These are phyloP conservation scores for Clarias platycephalus DNA, from an alignment of 2,797 vertebrate genomes.

Conservation along the genomic window DNA sequence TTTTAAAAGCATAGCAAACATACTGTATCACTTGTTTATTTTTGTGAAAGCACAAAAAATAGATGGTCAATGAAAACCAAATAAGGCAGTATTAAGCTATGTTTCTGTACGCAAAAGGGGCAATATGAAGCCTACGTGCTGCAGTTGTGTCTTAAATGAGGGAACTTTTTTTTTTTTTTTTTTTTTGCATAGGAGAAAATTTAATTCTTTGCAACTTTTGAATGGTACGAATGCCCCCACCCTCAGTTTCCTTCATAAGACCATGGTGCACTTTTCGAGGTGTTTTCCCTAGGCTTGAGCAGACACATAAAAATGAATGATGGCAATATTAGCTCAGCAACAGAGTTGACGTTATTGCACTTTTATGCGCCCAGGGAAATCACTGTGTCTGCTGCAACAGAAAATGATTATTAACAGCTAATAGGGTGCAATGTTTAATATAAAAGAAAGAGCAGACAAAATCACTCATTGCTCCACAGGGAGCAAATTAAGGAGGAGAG, in stretches of 20 bases:
- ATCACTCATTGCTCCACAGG: conserved; percentile 79
- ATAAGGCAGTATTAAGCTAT: conserved; percentile 1
- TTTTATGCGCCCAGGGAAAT: conserved; percentile 93
- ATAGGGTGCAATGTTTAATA: conserved; percentile 90
- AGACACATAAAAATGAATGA: conserved; percentile 72
- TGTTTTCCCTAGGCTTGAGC: conserved; percentile 67
- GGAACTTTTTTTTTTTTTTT: conserved; percentile 44
- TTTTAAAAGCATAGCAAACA: conserved; percentile 20
- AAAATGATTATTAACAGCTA: conserved; percentile 89
- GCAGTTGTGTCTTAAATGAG: not conserved
- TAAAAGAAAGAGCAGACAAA: conserved; percentile 74
- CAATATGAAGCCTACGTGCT: not conserved
- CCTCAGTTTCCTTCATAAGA: conserved; percentile 57
- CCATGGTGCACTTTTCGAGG: conserved; percentile 56
- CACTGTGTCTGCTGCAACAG: conserved; percentile 81
- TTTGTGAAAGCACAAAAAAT: conserved; percentile 2
- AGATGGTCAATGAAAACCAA: not conserved
- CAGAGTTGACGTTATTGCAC: conserved; percentile 84
- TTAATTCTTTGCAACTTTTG: conserved; percentile 63
- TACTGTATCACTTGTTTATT: not conserved
- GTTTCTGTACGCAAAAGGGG: conserved; percentile 26
- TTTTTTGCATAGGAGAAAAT: conserved; percentile 62
- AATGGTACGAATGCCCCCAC: conserved; percentile 65
- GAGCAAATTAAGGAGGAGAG: conserved; percentile 81
- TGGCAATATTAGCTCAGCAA: conserved; percentile 81